These are phyloP conservation scores for Tipula confusa DNA, from an alignment of 2,888 invertebrate genomes.

Conservation along the genomic window DNA sequence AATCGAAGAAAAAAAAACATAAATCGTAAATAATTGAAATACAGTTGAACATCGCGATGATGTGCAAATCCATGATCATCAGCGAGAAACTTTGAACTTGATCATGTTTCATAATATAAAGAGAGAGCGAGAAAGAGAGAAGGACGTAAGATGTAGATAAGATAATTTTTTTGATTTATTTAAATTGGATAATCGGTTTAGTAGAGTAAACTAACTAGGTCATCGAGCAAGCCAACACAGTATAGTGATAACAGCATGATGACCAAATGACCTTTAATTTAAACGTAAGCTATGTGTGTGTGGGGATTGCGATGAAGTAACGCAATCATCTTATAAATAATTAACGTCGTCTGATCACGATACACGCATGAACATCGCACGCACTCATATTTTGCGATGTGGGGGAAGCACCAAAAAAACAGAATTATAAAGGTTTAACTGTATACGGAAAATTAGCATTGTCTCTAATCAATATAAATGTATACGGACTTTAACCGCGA, in stretches of 20 bases:
- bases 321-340: background rate
- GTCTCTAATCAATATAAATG: background rate
- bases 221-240: background rate
- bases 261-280: background rate
- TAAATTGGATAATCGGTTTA: slow-evolving; percentile 6
- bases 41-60: background rate
- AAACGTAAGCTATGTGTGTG: background rate
- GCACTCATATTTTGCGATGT: background rate
- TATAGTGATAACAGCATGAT: background rate
- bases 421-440: too few relatives aligned
- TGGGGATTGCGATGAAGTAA: background rate
- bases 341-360: background rate
- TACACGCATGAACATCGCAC: background rate
- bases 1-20: background rate
- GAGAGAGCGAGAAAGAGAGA: too few relatives aligned
- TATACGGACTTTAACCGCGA: background rate
- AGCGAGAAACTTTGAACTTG: background rate
- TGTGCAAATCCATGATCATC: background rate
- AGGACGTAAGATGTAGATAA: background rate
- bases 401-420: too few relatives aligned
- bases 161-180: background rate
- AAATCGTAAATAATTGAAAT: background rate
- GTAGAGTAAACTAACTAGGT: background rate
- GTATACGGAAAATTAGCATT: too few relatives aligned
- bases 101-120: background rate